Evolutionary conservation across 2,113 vertebrate species (phyloP), one percentile per base, ranked within the genome.

Genomic region (Scalopus aquaticus): DNA sequence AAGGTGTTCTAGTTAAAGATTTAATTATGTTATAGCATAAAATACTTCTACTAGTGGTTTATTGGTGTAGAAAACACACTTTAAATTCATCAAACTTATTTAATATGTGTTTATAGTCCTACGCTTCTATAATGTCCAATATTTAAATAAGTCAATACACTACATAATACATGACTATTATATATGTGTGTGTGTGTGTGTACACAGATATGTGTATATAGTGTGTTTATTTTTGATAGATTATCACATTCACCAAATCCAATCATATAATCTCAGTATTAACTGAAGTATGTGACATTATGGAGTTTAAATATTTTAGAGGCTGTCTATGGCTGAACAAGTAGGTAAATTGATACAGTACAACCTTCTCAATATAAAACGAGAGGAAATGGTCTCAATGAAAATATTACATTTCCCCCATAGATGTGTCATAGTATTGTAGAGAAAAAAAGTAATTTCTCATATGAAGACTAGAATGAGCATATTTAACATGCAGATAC

Each of bases 271-370:
- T 95, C 60, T 96, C 94, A 96, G 92, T 83, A 94, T 17, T 87
- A 95, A 95, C 95, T 92, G 32, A 88, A 67, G 91, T 76, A 83
- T 93, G 85, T 96, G 44, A 93, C 95, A 95, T 97, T 97, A 95
- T 97, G 67, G 56, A 92, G 76, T 80, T 97, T 97, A 97, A 98
- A 97, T 97, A 97, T 97, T 98, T 97, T 95, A 97, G 93, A 96
- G 42, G 26, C 32, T 94, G 69, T 67, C 72, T 94, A 58, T 90
- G 83, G 88, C 58, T 96, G 78, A 77, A 56, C 39, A 93, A 60
- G 42, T 81, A 96, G 97, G 97, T 95, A 97, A 97, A 98, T 94
- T 51, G 94, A 88, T 79, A 62, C 22, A 95, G 73, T 30, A 97
- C 73, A 96, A 90, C 72, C 35, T 81, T 93, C 96, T 97, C 95